Evolutionary conservation across 2,113 vertebrate genomes (phyloP).

Genomic region (Hystrix brachyura): DNA sequence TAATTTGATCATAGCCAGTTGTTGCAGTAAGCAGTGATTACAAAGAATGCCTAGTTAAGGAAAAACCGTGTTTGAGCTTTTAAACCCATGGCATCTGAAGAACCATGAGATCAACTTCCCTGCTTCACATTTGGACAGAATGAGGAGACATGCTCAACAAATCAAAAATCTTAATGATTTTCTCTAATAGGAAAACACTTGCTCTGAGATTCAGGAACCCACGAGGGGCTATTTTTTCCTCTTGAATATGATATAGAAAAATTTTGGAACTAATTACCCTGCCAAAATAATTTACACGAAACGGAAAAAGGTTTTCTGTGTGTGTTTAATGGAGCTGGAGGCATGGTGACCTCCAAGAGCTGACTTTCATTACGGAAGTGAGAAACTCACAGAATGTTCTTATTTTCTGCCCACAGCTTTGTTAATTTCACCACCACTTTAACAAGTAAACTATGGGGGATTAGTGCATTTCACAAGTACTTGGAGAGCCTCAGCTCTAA

Average conservation of each 20-base stretch:
- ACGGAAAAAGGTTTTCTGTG: constrained; percentile 22
- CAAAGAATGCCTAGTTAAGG: constrained; percentile 60
- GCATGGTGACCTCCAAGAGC: constrained; percentile 22
- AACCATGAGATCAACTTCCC: constrained; percentile 41
- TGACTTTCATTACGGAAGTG: constrained; percentile 59
- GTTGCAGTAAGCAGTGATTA: constrained; percentile 71
- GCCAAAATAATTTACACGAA: constrained; percentile 59
- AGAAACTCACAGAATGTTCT: constrained; percentile 67
- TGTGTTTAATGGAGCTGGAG: constrained; percentile 61
- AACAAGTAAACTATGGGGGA: constrained; percentile 69
- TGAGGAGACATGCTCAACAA: not conserved
- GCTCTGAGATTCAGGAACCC: constrained; percentile 30
- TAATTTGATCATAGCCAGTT: constrained; percentile 76
- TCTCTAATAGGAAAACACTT: constrained; percentile 55
- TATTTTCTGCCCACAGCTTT: constrained; percentile 67
- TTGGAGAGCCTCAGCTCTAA: constrained; percentile 57
- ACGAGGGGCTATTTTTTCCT: not conserved
- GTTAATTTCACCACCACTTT: constrained; percentile 72
- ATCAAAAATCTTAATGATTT: constrained; percentile 52
- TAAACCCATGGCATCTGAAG: constrained; percentile 51
- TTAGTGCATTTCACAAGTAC: constrained; percentile 75
- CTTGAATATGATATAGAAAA: constrained; percentile 53
- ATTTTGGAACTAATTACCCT: constrained; percentile 40
- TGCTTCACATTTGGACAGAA: constrained; percentile 59
- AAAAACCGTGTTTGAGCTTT: constrained; percentile 66